Evolutionary conservation across 2,113 vertebrate genomes (phyloP).

Genomic region (Rattus rattus): DNA sequence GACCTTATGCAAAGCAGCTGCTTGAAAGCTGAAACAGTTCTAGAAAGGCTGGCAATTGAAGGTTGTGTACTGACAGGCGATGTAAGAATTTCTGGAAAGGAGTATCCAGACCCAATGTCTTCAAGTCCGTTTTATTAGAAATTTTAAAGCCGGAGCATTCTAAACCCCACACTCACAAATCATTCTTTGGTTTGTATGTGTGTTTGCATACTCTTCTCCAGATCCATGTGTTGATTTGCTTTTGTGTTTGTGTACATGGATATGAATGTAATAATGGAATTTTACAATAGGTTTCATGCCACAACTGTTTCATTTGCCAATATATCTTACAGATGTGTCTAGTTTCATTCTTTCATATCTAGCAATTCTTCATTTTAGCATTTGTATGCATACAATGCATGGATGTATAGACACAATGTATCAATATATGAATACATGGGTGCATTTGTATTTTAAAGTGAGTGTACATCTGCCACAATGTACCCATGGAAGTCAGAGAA

Average conservation of each 20-base stretch:
- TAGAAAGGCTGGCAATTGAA: not conserved
- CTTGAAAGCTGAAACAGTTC: not conserved
- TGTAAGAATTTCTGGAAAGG: not conserved
- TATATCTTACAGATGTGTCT: not conserved
- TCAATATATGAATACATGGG: not conserved
- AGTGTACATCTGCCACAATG: not conserved
- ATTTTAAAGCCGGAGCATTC: not conserved
- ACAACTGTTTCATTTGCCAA: not conserved
- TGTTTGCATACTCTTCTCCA: not conserved
- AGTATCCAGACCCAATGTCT: not conserved
- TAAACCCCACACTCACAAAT: too few species aligned
- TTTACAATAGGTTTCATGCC: not conserved
- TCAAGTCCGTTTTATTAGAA: not conserved
- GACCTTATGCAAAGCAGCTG: not conserved
- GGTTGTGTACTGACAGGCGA: not conserved
- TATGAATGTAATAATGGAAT: not conserved
- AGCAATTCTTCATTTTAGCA: not conserved
- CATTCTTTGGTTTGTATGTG: not conserved
- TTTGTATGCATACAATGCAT: not conserved
- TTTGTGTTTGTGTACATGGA: not conserved
- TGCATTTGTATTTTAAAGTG: not conserved
- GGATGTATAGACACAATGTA: not conserved
- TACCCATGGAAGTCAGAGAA: not conserved
- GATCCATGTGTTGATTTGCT: not conserved
- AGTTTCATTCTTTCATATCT: not conserved